Evolutionary conservation across 2,797 vertebrate species (phyloP).

Genomic region (Poeciliopsis paucimaculata): DNA sequence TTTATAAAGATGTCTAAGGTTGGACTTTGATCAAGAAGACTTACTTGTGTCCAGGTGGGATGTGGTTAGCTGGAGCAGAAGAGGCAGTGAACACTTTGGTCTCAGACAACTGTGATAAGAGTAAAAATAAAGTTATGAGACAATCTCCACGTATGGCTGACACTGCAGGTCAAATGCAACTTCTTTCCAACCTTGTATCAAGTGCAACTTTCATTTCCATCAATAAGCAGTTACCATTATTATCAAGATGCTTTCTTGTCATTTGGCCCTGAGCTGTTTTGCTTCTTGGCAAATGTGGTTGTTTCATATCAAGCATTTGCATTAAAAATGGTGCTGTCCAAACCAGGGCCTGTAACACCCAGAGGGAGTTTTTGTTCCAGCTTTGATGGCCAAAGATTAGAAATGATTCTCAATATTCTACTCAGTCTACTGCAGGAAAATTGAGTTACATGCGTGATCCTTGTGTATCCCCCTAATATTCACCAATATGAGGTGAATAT

Average conservation of each 20-base stretch:
- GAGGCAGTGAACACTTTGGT: constrained; percentile 94
- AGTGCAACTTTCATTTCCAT: not conserved
- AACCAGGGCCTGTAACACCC: not conserved
- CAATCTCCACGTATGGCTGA: not conserved
- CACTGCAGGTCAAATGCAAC: not conserved
- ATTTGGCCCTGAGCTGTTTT: not conserved
- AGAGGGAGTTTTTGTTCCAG: not conserved
- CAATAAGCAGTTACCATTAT: not conserved
- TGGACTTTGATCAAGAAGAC: not conserved
- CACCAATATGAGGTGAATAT: not conserved
- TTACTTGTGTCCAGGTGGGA: constrained; percentile 85
- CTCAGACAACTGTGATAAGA: constrained; percentile 79
- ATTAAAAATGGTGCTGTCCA: not conserved
- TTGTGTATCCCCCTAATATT: not conserved
- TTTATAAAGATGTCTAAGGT: not conserved
- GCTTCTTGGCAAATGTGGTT: not conserved
- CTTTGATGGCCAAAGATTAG: not conserved
- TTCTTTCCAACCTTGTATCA: not conserved
- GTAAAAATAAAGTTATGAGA: not conserved
- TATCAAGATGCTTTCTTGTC: too few species aligned
- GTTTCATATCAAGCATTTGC: not conserved
- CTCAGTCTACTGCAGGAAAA: not conserved
- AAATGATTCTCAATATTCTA: not conserved
- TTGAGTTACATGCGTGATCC: not conserved
- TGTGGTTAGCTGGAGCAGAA: constrained; percentile 85